These are phyloP conservation scores for Odontamblyopus rebecca DNA, from an alignment of 2,797 vertebrate genomes.

Conservation along the genomic window DNA sequence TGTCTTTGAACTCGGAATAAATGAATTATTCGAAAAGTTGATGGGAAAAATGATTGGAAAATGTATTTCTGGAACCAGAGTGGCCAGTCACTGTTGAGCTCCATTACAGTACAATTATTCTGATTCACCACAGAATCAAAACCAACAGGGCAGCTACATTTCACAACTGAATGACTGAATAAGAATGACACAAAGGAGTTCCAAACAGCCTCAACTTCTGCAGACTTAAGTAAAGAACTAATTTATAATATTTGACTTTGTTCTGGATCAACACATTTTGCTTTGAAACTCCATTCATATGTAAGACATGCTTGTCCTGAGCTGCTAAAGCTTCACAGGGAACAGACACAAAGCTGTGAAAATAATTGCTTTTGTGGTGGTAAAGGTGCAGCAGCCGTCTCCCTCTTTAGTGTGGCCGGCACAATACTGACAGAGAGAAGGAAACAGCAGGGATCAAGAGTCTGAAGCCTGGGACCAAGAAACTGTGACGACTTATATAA, in stretches of 20 bases:
- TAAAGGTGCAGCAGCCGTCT: conserved; percentile 22
- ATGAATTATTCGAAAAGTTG: too few species aligned
- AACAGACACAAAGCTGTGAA: conserved; percentile 37
- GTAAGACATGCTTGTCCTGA: conserved; percentile 5
- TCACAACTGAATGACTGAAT: not conserved
- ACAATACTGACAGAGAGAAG: conserved; percentile 6
- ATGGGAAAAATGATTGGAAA: too few species aligned
- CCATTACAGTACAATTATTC: too few species aligned
- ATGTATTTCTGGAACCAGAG: too few species aligned
- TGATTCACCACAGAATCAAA: not conserved
- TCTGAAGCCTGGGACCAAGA: too few species aligned
- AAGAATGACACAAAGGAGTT: not conserved
- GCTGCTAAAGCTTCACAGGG: conserved; percentile 24
- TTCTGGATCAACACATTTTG: not conserved
- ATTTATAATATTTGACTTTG: not conserved
- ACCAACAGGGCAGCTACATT: not conserved
- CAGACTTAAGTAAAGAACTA: not conserved
- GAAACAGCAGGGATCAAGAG: too few species aligned
- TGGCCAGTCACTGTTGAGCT: too few species aligned
- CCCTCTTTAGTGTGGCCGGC: conserved; percentile 23
- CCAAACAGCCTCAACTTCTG: not conserved
- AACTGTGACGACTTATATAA: too few species aligned
- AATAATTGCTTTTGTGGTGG: conserved; percentile 53
- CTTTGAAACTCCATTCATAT: not conserved
- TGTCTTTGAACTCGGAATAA: too few species aligned